Evolutionary conservation across 2,888 invertebrate genomes (phyloP).

Genomic region (Conchocele bisecta): DNA sequence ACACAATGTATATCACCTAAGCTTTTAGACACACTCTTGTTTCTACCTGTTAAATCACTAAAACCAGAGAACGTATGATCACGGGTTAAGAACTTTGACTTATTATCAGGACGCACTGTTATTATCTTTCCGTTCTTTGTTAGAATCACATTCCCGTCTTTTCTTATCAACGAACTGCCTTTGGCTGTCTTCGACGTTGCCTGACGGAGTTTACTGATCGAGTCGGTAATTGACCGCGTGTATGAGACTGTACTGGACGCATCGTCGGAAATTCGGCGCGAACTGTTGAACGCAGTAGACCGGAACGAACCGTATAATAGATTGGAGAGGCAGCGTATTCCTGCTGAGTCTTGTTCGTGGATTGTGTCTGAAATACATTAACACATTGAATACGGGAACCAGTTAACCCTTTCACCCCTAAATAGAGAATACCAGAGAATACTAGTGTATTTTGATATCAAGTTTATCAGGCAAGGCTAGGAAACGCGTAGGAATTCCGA

Average conservation of each 20-base stretch:
- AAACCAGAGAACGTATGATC: too few species aligned
- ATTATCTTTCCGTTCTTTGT: conserved; percentile 77
- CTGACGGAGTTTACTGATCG: conserved; percentile 50
- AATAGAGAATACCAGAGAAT: too few species aligned
- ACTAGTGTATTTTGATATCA: too few species aligned
- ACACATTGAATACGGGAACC: too few species aligned
- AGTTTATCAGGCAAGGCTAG: too few species aligned
- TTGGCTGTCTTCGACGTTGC: conserved; percentile 65
- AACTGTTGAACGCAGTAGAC: conserved; percentile 29
- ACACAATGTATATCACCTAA: conserved; percentile 40
- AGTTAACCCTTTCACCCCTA: too few species aligned
- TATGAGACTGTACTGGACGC: conserved; percentile 34
- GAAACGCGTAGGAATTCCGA: too few species aligned
- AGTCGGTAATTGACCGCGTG: conserved; percentile 12
- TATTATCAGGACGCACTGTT: conserved; percentile 64
- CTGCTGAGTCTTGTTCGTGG: conserved; percentile 48
- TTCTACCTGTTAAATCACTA: conserved; percentile 5
- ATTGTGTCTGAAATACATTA: conserved; percentile 46
- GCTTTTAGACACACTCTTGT: conserved; percentile 45
- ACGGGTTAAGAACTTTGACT: too few species aligned
- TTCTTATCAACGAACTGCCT: conserved; percentile 71
- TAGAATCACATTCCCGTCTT: conserved; percentile 72
- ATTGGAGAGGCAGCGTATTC: conserved; percentile 48
- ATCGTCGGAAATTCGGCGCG: conserved; percentile 41
- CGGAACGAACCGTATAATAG: conserved; percentile 51